Evolutionary conservation across 2,888 invertebrate species (phyloP), one percentile per base, ranked within the genome.

Genomic region (Drosophila subsilvestris): DNA sequence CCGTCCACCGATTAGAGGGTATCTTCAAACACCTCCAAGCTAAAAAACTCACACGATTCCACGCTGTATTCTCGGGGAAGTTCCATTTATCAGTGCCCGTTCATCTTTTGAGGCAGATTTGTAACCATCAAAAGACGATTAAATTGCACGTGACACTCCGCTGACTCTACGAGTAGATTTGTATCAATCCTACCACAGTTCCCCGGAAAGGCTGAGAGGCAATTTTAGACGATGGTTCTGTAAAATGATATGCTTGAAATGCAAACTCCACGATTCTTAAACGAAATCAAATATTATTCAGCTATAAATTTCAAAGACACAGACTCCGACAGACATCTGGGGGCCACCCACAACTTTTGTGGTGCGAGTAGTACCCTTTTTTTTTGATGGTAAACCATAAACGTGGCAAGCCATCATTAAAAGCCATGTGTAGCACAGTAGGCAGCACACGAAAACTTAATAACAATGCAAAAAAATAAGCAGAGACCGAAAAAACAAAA

Each of bases 71-170:
- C 48, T 10, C 14, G 29, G 14, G 37, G 25, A 45, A 51, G 54
- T 63, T 71, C 86, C 80, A 82, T 82, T 82, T 83, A 86, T 82
- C 88, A 82, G 80, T 45, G 65, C 10, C 20, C 45, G 29, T n/a
- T 25, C 51, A 50, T 43, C 48, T 37, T 37, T 62, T 43, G 29
- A 48, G 27, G 49, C 25, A 32, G 60, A 55, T 60, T 51, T 49
- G 58, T 68, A 48, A 42, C 43, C 58, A 54, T 72, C 75, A 61
- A 87, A 84, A 88, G 88, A 74, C 87, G 84, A 85, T 82, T 85
- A 88, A 82, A 76, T 87, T 85, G 89, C 85, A 86, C 89, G 86
- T 86, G 85, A 86, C 89, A 88, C 82, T 74, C 70, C 51, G 69
- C 55, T 63, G 56, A 75, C 62, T 74, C 71, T 74, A 37, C 37